These are phyloP conservation scores for Choloepus didactylus DNA, from an alignment of 2,797 vertebrate species.

Conservation along the genomic window DNA sequence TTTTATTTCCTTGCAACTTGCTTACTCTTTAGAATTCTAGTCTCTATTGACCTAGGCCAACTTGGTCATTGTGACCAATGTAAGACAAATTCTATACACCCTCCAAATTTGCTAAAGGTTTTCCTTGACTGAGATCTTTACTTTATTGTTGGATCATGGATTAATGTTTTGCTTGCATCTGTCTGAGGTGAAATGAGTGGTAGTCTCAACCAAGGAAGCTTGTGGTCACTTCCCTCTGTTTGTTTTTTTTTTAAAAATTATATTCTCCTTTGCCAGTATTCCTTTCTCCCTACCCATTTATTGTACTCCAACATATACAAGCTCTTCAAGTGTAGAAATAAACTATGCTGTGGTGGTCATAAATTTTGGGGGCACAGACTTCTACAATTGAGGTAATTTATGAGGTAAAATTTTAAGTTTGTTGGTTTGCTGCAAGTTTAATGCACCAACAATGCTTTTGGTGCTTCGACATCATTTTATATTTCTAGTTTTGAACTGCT, in stretches of 20 bases:
- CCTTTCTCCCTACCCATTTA: background rate
- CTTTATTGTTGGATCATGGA: background rate
- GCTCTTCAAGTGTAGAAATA: background rate
- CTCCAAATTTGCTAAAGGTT: background rate
- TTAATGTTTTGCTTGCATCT: background rate
- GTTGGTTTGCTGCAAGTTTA: background rate
- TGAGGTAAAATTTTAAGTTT: background rate
- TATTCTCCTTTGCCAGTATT: background rate
- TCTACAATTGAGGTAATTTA: background rate
- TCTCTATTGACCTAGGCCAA: background rate
- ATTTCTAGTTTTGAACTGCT: background rate
- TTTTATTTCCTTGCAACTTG: constrained; percentile 1
- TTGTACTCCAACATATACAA: background rate
- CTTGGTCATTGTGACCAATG: background rate
- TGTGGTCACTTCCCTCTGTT: background rate
- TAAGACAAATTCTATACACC: background rate
- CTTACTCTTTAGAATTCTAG: constrained; percentile 43
- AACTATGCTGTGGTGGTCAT: background rate
- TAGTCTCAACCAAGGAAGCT: background rate
- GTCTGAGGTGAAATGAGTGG: background rate
- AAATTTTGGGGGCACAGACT: background rate
- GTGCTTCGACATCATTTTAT: background rate
- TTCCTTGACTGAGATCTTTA: background rate
- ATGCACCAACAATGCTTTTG: background rate
- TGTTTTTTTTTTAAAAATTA: background rate